phyloP scores from a whole-genome alignment of 2,888 invertebrate genomes.

The Caenorhabditis sp. region DNA sequence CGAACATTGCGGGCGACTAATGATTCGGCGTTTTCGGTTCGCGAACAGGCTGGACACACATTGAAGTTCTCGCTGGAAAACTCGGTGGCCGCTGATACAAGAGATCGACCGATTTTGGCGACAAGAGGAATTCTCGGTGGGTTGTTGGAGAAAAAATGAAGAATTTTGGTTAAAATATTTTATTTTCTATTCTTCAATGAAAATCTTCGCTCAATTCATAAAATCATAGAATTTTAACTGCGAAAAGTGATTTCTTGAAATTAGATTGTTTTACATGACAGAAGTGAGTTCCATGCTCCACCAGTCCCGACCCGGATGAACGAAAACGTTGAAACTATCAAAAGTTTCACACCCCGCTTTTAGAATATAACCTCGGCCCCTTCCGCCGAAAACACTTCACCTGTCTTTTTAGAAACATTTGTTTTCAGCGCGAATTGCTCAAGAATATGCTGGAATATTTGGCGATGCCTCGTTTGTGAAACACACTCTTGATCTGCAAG shows the following conservation, averaged over 20 bases:
- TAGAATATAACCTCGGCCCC: too few relatives aligned
- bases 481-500: constrained; percentile 78
- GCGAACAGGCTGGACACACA: constrained; percentile 84
- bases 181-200: too few relatives aligned
- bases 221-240: too few relatives aligned
- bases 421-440: constrained; percentile 74
- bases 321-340: too few relatives aligned
- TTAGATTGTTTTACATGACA: too few relatives aligned
- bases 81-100: constrained; percentile 76
- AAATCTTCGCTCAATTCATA: too few relatives aligned
- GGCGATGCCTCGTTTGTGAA: constrained; percentile 90
- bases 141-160: neutral
- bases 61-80: constrained; percentile 87
- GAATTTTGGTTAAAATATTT: neutral
- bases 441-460: constrained; percentile 87
- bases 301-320: too few relatives aligned
- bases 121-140: constrained; percentile 50
- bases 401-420: neutral
- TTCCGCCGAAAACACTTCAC: too few relatives aligned
- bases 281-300: too few relatives aligned
- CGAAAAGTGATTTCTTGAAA: too few relatives aligned
- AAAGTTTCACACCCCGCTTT: too few relatives aligned
- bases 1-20: constrained; percentile 81
- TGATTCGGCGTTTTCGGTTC: constrained; percentile 82
- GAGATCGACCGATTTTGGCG: constrained; percentile 66